These are phyloP conservation scores for Apoderus coryli DNA, from an alignment of 2,888 invertebrate species.

Conservation along the genomic window DNA sequence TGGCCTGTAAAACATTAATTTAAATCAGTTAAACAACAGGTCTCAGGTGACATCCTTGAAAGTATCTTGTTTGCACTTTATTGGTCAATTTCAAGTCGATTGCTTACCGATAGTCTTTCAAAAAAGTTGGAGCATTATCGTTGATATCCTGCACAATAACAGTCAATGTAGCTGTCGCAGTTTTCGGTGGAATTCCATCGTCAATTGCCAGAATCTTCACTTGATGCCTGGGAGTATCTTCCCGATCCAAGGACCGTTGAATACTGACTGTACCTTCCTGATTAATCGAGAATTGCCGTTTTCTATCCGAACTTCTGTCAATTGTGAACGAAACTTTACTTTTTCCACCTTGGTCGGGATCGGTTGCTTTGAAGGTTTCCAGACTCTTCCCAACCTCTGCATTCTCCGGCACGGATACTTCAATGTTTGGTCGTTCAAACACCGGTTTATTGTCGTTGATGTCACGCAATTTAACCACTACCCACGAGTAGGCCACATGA, in stretches of 20 bases:
- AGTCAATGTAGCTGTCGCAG: conserved; percentile 84
- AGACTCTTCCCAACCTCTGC: conserved; percentile 80
- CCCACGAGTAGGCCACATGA: conserved; percentile 93
- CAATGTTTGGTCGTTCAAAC: conserved; percentile 86
- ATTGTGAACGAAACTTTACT: conserved; percentile 86
- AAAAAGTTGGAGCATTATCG: conserved; percentile 86
- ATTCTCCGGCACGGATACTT: conserved; percentile 83
- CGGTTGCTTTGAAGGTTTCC: conserved; percentile 89
- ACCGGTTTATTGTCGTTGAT: conserved; percentile 96
- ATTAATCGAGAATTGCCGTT: conserved; percentile 86
- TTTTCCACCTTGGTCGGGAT: conserved; percentile 90
- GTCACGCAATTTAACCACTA: conserved; percentile 82
- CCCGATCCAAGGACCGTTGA: conserved; percentile 81
- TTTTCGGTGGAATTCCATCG: conserved; percentile 84
- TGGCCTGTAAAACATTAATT: too few species aligned
- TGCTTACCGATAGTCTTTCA: conserved; percentile 46
- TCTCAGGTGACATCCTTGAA: too few species aligned
- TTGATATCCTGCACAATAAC: conserved; percentile 93
- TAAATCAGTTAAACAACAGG: too few species aligned
- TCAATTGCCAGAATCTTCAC: conserved; percentile 93
- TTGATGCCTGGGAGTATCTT: conserved; percentile 90
- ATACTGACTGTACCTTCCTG: conserved; percentile 92
- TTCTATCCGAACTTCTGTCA: conserved; percentile 81
- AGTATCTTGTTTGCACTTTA: conserved; percentile 1
- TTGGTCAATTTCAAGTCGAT: neutral